Percentiles rank a stretch among this genome's conserved stretches.
Evolutionary conservation across 1,140 invertebrate species (phyloP).

Genomic region (Drosophila kepulauana): DNA sequence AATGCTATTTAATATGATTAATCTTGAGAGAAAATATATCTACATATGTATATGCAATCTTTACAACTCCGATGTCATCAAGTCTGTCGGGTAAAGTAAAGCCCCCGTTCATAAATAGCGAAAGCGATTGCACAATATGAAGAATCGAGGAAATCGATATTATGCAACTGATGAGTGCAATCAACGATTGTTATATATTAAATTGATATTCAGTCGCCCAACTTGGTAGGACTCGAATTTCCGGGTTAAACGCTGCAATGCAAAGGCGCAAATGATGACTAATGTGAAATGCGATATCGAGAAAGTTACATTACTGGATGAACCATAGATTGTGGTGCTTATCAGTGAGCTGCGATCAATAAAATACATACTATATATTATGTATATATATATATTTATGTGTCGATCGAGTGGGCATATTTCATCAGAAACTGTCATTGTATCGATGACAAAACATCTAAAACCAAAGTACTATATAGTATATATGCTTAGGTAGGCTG

Average conservation of each 20-base stretch:
- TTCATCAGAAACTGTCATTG: conserved; percentile 22
- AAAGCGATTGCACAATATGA: neutral
- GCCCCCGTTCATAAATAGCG: neutral
- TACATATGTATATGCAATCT: too few species aligned
- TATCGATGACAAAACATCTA: conserved; percentile 1
- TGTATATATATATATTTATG: neutral
- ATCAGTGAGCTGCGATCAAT: conserved; percentile 8
- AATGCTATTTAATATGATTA: too few species aligned
- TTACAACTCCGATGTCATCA: neutral
- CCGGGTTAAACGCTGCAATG: neutral
- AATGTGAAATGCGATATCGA: conserved; percentile 6
- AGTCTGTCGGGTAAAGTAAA: too few species aligned
- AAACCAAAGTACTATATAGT: neutral
- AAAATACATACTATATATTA: neutral
- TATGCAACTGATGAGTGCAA: conserved; percentile 7
- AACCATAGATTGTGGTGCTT: conserved; percentile 7
- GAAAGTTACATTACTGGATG: conserved; percentile 16
- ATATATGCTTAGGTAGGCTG: conserved; percentile 1
- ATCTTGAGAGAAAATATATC: too few species aligned
- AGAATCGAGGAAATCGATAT: neutral
- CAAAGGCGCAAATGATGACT: conserved; percentile 1
- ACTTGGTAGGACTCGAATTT: neutral
- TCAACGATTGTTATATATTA: neutral
- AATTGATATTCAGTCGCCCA: neutral
- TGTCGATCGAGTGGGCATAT: neutral